Evolutionary conservation across 2,888 invertebrate genomes (phyloP).

Genomic region (Panorpa germanica): DNA sequence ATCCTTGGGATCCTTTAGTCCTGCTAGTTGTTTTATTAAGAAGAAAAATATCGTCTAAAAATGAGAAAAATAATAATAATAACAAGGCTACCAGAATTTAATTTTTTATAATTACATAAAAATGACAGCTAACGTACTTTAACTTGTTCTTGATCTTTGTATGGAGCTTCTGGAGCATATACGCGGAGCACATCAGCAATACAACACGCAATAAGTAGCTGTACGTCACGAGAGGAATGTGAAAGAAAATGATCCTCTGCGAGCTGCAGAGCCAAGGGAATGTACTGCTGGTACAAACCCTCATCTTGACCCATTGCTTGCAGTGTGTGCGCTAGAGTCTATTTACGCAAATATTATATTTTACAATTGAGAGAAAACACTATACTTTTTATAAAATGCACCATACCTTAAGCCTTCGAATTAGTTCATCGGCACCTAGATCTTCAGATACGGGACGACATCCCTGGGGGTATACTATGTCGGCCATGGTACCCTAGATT

Average conservation of each 20-base stretch:
- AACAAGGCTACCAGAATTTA: no score
- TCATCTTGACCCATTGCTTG: constrained; percentile 96
- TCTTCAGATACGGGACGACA: constrained; percentile 91
- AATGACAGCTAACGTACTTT: constrained; percentile 25
- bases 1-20: constrained; percentile 89
- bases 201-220: constrained; percentile 88
- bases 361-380: constrained; percentile 6
- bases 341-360: constrained; percentile 12
- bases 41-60: constrained; percentile 74
- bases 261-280: constrained; percentile 78
- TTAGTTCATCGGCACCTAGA: constrained; percentile 87
- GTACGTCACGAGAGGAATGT: constrained; percentile 81
- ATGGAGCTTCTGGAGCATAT: constrained; percentile 95
- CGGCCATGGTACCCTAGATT: constrained; percentile 59
- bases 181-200: constrained; percentile 92
- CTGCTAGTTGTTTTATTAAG: constrained; percentile 81
- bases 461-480: constrained; percentile 85
- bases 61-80: constrained; percentile 6
- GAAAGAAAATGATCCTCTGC: constrained; percentile 85
- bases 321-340: constrained; percentile 81
- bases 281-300: constrained; percentile 79
- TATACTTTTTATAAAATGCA: not conserved
- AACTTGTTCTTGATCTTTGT: constrained; percentile 88
- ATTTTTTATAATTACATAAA: constrained; percentile 1
- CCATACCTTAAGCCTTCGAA: constrained; percentile 75